These are phyloP conservation scores for Oreohelix idahoensis DNA, from an alignment of 1,140 invertebrate species.

Conservation along the genomic window DNA sequence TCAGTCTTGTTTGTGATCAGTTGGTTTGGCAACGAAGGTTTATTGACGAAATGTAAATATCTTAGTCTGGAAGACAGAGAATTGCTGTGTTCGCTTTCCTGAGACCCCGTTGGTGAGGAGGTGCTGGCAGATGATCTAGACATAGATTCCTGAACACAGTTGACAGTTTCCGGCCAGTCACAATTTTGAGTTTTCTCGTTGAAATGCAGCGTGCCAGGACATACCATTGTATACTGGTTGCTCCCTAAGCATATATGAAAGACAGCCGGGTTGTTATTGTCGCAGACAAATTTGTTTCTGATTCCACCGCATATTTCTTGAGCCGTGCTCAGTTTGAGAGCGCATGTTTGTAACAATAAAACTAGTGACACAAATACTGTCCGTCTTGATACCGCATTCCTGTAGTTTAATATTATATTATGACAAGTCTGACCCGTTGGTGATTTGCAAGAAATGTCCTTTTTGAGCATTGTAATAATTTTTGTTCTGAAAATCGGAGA, in stretches of 20 bases:
- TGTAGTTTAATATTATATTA: no score
- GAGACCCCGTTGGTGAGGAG: not conserved
- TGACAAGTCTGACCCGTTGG: no score
- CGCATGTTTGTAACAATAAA: not conserved
- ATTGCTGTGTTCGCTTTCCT: not conserved
- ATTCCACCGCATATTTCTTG: slow-evolving; percentile 21
- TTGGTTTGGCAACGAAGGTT: not conserved
- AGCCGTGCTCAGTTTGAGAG: not conserved
- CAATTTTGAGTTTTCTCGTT: slow-evolving; percentile 47
- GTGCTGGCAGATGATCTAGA: not conserved
- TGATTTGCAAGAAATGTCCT: no score
- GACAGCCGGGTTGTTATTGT: slow-evolving; percentile 38
- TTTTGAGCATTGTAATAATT: no score
- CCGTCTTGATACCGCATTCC: no score
- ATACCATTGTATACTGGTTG: slow-evolving; percentile 44
- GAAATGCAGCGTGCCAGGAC: slow-evolving; percentile 52
- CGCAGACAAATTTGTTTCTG: slow-evolving; percentile 44
- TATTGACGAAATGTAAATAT: not conserved
- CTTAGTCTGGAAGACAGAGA: not conserved
- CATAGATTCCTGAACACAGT: not conserved
- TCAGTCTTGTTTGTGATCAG: not conserved
- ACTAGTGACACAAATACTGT: not conserved
- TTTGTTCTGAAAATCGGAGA: no score
- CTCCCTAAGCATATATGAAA: slow-evolving; percentile 50
- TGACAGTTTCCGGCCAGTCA: slow-evolving; percentile 51